A percentile compares a stretch with the other conserved stretches of the same genome.
Conservation (phyloP, 1,140 invertebrate species). For the Antheraea pernyi region DNA sequence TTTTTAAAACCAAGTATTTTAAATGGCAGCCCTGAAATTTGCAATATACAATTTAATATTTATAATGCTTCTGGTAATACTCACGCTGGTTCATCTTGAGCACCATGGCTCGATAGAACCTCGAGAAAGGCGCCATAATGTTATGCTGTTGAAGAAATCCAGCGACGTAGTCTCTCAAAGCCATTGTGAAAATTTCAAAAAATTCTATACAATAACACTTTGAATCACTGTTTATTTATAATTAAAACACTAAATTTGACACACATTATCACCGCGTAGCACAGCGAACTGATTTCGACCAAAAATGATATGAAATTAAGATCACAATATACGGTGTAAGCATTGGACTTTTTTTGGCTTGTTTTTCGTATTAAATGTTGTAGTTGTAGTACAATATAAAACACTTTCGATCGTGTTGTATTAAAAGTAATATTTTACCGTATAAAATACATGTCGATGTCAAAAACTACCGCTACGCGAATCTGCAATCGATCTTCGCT, state of each 20-base stretch:
- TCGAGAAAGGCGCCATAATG: conserved; percentile 66
- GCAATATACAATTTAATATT: neutral
- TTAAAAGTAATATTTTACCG: conserved; percentile 37
- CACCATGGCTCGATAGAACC: conserved; percentile 71
- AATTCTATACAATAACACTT: conserved; percentile 25
- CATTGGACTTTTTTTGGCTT: neutral
- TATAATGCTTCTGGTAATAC: conserved; percentile 26
- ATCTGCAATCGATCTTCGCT: conserved; percentile 45
- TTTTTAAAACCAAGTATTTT: too few species aligned
- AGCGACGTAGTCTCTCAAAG: conserved; percentile 48
- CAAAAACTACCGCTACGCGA: conserved; percentile 52
- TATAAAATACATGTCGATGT: conserved; percentile 60
- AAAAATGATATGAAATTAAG: conserved; percentile 4
- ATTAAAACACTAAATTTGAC: conserved; percentile 65
- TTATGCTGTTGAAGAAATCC: conserved; percentile 55
- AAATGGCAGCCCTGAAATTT: neutral
- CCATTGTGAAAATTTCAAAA: conserved; percentile 38
- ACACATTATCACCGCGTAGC: conserved; percentile 67
- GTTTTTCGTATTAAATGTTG: neutral
- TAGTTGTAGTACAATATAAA: conserved; percentile 12
- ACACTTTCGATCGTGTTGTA: conserved; percentile 18
- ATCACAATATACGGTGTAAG: neutral
- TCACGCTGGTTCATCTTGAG: conserved; percentile 74
- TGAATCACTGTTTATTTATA: conserved; percentile 48
- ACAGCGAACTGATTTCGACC: neutral